Percentiles rank a stretch among this genome's conserved stretches.
Conservation (phyloP, 2,888 invertebrate species). For the Urechis unicinctus region DNA sequence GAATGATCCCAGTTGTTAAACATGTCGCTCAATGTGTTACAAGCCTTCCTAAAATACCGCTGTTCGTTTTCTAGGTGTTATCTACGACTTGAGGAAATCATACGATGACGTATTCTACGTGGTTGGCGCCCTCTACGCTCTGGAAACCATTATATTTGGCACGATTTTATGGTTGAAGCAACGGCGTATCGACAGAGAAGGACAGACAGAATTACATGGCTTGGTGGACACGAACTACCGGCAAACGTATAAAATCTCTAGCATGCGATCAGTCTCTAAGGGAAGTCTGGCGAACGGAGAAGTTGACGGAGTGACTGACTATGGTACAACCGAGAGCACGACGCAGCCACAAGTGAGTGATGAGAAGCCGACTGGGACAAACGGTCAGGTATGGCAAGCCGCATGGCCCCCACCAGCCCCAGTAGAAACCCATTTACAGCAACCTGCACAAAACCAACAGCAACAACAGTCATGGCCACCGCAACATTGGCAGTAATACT, state of each 20-base stretch:
- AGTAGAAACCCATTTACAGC: neutral
- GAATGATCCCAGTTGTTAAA: too few relatives aligned
- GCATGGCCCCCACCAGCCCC: neutral
- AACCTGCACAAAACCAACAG: neutral
- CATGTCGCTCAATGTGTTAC: too few relatives aligned
- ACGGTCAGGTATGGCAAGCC: neutral
- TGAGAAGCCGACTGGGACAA: neutral
- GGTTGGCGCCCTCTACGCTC: conserved; percentile 24
- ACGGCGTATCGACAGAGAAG: conserved; percentile 3
- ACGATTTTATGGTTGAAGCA: conserved; percentile 20
- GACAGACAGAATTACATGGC: conserved; percentile 1
- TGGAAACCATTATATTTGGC: conserved; percentile 24
- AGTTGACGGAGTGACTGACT: conserved; percentile 8
- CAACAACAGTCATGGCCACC: neutral
- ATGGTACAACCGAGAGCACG: conserved; percentile 5
- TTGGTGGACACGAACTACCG: conserved; percentile 4
- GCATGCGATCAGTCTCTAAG: conserved; percentile 8
- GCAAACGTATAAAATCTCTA: conserved; percentile 7
- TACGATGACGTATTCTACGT: conserved; percentile 31
- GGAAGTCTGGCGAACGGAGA: conserved; percentile 13
- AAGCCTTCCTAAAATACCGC: too few relatives aligned
- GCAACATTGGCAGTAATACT: neutral
- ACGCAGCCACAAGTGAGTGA: conserved; percentile 1
- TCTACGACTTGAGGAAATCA: conserved; percentile 25
- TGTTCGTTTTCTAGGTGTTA: conserved; percentile 19